phyloP scores from a whole-genome alignment of 1,140 invertebrate genomes.

The Lepidurus couesii region DNA sequence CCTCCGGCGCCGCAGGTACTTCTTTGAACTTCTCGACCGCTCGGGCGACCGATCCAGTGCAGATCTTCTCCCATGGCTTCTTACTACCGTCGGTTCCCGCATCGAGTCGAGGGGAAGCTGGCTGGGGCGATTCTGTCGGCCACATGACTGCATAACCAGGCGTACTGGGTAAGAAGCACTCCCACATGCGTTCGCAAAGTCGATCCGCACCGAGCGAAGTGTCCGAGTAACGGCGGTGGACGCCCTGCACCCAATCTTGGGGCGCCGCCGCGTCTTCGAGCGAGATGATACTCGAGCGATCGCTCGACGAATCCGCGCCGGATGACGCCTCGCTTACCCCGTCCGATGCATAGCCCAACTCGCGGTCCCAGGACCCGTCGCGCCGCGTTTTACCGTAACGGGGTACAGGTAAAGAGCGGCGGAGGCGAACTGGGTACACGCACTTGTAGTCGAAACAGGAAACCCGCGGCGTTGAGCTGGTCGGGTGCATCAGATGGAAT shows the following conservation, averaged over 20 bases:
- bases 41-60: constrained; percentile 35
- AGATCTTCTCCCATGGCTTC: constrained; percentile 36
- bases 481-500: background rate
- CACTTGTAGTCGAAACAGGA: background rate
- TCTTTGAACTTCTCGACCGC: constrained; percentile 35
- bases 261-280: constrained; percentile 45
- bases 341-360: constrained; percentile 51
- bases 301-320: constrained; percentile 51
- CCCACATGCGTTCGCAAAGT: constrained; percentile 29
- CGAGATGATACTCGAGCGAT: constrained; percentile 52
- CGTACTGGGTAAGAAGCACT: constrained; percentile 29
- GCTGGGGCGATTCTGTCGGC: background rate
- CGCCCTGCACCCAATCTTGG: constrained; percentile 28
- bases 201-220: constrained; percentile 26
- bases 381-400: constrained; percentile 27
- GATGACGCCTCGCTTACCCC: constrained; percentile 52
- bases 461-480: background rate
- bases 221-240: constrained; percentile 31
- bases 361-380: constrained; percentile 39
- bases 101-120: background rate
- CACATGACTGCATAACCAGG: constrained; percentile 11
- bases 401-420: background rate
- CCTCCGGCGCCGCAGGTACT: constrained; percentile 26
- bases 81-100: background rate
- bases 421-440: constrained; percentile 11